Conservation (phyloP, 2,888 invertebrate species). For the Parelbella ahira region DNA sequence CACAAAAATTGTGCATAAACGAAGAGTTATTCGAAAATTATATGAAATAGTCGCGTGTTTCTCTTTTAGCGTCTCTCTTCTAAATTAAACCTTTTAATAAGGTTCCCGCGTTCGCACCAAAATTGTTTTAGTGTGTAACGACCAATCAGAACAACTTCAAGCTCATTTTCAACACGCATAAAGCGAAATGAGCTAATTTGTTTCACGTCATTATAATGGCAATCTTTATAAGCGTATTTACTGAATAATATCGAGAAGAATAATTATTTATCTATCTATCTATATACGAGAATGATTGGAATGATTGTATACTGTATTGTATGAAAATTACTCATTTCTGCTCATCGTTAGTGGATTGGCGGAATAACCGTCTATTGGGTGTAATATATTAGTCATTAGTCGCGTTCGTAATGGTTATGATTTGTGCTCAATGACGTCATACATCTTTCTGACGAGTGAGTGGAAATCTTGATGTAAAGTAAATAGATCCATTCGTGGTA, state of each 20-base stretch:
- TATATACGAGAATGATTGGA: too few relatives aligned
- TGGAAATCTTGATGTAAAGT: too few relatives aligned
- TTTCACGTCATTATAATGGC: slow-evolving; percentile 53
- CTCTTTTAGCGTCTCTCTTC: slow-evolving; percentile 37
- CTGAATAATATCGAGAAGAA: slow-evolving; percentile 36
- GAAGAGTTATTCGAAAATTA: slow-evolving; percentile 55
- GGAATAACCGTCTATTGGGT: too few relatives aligned
- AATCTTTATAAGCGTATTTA: slow-evolving; percentile 50
- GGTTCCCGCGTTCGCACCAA: slow-evolving; percentile 52
- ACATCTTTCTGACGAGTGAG: too few relatives aligned
- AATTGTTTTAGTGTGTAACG: slow-evolving; percentile 67
- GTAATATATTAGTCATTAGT: too few relatives aligned
- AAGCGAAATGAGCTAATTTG: slow-evolving; percentile 69
- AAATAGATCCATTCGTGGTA: too few relatives aligned
- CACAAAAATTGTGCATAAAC: too few relatives aligned
- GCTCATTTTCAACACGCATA: slow-evolving; percentile 63
- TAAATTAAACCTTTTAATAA: slow-evolving; percentile 63
- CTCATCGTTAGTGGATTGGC: too few relatives aligned
- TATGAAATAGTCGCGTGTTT: slow-evolving; percentile 45
- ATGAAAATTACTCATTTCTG: too few relatives aligned
- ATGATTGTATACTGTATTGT: too few relatives aligned
- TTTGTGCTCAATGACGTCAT: too few relatives aligned
- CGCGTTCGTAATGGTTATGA: too few relatives aligned
- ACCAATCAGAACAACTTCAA: slow-evolving; percentile 60
- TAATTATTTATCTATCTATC: slow-evolving; percentile 43